These are phyloP conservation scores for Pelagia noctiluca DNA, from an alignment of 30 jellyfish, hydroid and myxozoan species.

Conservation along the genomic window DNA sequence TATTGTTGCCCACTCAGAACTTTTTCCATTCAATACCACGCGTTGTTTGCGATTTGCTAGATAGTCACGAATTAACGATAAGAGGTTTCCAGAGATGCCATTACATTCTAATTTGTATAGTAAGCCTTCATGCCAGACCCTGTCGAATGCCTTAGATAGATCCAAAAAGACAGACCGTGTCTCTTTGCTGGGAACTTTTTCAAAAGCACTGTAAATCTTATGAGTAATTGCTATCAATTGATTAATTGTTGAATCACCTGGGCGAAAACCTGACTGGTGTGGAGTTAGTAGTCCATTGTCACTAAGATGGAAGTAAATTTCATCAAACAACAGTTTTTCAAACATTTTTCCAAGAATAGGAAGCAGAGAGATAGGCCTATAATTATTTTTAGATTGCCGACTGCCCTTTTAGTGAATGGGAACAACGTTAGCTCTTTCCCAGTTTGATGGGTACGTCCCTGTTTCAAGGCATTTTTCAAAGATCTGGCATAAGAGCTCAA, in stretches of 20 bases:
- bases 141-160: constrained; percentile 64
- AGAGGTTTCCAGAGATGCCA: constrained; percentile 61
- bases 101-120: constrained; percentile 51
- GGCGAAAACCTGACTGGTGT: no score
- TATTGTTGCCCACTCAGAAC: constrained; percentile 57
- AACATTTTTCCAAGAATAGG: constrained; percentile 9
- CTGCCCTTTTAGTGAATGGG: constrained; percentile 50
- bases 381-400: constrained; percentile 14
- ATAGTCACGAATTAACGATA: constrained; percentile 31
- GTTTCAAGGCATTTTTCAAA: constrained; percentile 7
- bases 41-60: constrained; percentile 34
- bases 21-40: constrained; percentile 49
- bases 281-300: no score
- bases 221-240: no score
- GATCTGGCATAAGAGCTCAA: constrained; percentile 54
- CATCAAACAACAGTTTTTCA: constrained; percentile 1
- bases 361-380: constrained; percentile 11
- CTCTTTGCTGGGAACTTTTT: constrained; percentile 61
- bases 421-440: constrained; percentile 39
- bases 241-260: no score
- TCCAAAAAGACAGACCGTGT: constrained; percentile 73
- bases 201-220: no score
- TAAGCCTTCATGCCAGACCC: no score
- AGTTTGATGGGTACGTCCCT: constrained; percentile 23
- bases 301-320: no score